phyloP scores from a whole-genome alignment of 2,797 vertebrate genomes.

The Myripristis jacobus region DNA sequence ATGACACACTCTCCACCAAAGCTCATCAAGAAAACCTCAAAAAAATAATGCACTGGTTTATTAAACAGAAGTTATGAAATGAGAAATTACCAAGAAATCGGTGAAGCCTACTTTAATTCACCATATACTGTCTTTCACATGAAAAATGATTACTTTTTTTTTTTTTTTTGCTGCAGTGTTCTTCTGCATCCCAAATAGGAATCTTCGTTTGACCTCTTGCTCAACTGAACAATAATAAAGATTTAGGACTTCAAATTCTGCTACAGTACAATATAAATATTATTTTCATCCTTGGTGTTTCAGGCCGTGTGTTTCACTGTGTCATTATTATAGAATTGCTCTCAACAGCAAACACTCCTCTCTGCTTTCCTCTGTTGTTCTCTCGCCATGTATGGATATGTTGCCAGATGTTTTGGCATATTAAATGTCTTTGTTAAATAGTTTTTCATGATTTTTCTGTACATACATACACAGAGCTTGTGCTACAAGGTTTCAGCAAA shows the following conservation, averaged over 20 bases:
- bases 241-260: constrained; percentile 26
- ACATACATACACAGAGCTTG: constrained; percentile 4
- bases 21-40: neutral
- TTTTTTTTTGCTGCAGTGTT: neutral
- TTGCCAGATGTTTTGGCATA: neutral
- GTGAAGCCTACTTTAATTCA: neutral
- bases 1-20: neutral
- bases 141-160: neutral
- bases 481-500: too few relatives aligned
- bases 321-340: constrained; percentile 11
- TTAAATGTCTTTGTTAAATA: too few relatives aligned
- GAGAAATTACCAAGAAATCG: neutral
- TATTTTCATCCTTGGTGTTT: neutral
- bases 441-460: too few relatives aligned
- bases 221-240: constrained; percentile 16
- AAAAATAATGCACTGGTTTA: neutral
- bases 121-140: too few relatives aligned
- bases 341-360: neutral
- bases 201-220: constrained; percentile 12
- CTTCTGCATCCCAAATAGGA: neutral
- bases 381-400: neutral
- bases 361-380: neutral
- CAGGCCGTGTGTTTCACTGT: constrained; percentile 3
- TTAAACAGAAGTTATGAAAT: neutral
- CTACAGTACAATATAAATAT: constrained; percentile 7